These are phyloP conservation scores for Orius insidiosus DNA, from an alignment of 1,140 invertebrate genomes.

Conservation along the genomic window DNA sequence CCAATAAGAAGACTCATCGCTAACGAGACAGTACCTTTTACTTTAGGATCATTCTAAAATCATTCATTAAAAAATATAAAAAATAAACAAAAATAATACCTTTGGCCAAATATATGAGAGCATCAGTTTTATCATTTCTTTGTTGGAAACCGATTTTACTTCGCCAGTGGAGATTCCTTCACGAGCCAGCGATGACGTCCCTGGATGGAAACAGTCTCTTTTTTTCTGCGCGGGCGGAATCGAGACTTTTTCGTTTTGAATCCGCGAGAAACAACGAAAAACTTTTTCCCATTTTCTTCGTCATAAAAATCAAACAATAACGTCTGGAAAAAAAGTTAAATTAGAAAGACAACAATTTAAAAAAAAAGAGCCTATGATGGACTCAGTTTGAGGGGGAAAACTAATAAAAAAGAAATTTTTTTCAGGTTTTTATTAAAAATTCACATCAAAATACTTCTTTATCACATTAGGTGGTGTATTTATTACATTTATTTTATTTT, in stretches of 20 bases:
- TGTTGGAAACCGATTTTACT: conserved; percentile 35
- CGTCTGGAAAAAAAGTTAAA: conserved; percentile 3
- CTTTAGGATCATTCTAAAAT: conserved; percentile 52
- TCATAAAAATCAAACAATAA: conserved; percentile 1
- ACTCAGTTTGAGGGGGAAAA: too few species aligned
- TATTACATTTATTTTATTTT: conserved; percentile 4
- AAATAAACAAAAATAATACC: conserved; percentile 27
- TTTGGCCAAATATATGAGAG: conserved; percentile 90
- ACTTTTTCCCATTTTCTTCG: background rate
- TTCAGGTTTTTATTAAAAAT: too few species aligned
- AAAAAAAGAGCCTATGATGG: too few species aligned
- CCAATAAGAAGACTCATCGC: conserved; percentile 63
- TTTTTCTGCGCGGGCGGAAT: conserved; percentile 27
- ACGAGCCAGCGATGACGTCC: conserved; percentile 47
- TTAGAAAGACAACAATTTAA: too few species aligned
- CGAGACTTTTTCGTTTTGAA: conserved; percentile 1
- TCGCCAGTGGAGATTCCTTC: conserved; percentile 30
- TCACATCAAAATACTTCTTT: conserved; percentile 11
- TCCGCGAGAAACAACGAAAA: background rate
- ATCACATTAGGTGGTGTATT: background rate
- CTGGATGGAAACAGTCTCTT: conserved; percentile 80
- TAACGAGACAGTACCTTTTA: conserved; percentile 65
- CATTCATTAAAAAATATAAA: conserved; percentile 10
- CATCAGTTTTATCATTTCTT: conserved; percentile 77
- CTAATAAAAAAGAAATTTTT: too few species aligned